A percentile compares a stretch with the other conserved stretches of the same genome.
Conservation (phyloP, 2,797 vertebrate genomes). For the Hydrolagus colliei region DNA sequence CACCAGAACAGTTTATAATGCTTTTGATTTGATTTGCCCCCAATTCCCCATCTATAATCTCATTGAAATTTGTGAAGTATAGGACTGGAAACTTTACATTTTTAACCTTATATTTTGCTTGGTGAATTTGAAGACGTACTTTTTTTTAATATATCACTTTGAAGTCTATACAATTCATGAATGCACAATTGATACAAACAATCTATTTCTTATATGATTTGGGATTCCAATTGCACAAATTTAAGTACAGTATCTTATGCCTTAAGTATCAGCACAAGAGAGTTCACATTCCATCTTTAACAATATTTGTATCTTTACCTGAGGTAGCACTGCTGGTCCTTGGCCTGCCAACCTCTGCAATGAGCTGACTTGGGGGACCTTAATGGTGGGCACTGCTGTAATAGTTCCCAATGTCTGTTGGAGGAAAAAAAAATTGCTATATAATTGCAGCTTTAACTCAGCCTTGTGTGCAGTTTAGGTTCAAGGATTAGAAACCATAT, state of each 20-base stretch:
- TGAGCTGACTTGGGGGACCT: slow-evolving; percentile 95
- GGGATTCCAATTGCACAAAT: not conserved
- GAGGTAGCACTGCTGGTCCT: slow-evolving; percentile 89
- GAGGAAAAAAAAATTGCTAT: slow-evolving; percentile 20
- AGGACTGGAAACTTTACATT: not conserved
- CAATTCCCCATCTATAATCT: too few relatives aligned
- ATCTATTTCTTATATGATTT: not conserved
- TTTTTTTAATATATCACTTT: not conserved
- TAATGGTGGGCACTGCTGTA: slow-evolving; percentile 80
- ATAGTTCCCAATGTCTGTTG: slow-evolving; percentile 80
- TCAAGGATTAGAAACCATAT: not conserved
- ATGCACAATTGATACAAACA: too few relatives aligned
- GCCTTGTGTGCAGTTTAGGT: not conserved
- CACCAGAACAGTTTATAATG: not conserved
- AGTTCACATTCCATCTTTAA: not conserved
- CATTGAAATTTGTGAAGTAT: too few relatives aligned
- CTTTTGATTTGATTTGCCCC: not conserved
- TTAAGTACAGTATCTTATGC: not conserved
- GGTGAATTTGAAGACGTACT: too few relatives aligned
- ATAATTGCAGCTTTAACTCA: not conserved
- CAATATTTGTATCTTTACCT: slow-evolving; percentile 59
- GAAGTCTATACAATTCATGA: not conserved
- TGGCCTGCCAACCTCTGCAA: slow-evolving; percentile 92
- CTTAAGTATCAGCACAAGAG: not conserved
- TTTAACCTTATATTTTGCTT: not conserved